Evolutionary conservation across 1,140 invertebrate genomes (phyloP).

Genomic region (Mactra quadrangularis): DNA sequence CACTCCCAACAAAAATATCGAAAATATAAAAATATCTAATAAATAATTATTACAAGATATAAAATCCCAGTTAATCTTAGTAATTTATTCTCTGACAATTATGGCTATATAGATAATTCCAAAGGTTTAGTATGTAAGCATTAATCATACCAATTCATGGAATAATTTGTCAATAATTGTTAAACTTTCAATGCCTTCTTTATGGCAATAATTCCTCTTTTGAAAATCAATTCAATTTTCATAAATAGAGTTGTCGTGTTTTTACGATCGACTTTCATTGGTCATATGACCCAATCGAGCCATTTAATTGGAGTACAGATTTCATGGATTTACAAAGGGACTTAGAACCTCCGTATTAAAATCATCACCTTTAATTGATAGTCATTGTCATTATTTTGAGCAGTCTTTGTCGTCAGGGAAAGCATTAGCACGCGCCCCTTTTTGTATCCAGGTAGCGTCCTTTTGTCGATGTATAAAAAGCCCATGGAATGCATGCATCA

Average conservation of each 20-base stretch:
- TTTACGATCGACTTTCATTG: no score
- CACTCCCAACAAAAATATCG: no score
- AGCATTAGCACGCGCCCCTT: slow-evolving; percentile 61
- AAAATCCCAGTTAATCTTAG: not conserved
- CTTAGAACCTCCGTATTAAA: slow-evolving; percentile 42
- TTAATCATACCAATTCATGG: no score
- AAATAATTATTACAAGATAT: no score
- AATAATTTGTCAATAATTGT: no score
- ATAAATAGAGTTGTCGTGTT: no score
- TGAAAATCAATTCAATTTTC: no score
- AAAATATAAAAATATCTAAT: no score
- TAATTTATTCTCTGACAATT: not conserved
- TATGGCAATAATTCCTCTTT: no score
- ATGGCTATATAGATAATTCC: no score
- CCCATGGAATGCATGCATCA: slow-evolving; percentile 14
- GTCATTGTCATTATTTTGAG: slow-evolving; percentile 24
- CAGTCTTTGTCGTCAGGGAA: slow-evolving; percentile 47
- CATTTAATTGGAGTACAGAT: not conserved
- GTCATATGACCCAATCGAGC: not conserved
- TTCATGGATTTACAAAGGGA: slow-evolving; percentile 15
- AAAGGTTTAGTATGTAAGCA: no score
- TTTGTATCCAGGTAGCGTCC: slow-evolving; percentile 40
- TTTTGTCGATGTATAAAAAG: slow-evolving; percentile 41
- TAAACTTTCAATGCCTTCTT: no score
- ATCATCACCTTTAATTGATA: slow-evolving; percentile 53